These are phyloP conservation scores for Sebastes vulpes DNA, from an alignment of 2,797 vertebrate species.

Conservation along the genomic window DNA sequence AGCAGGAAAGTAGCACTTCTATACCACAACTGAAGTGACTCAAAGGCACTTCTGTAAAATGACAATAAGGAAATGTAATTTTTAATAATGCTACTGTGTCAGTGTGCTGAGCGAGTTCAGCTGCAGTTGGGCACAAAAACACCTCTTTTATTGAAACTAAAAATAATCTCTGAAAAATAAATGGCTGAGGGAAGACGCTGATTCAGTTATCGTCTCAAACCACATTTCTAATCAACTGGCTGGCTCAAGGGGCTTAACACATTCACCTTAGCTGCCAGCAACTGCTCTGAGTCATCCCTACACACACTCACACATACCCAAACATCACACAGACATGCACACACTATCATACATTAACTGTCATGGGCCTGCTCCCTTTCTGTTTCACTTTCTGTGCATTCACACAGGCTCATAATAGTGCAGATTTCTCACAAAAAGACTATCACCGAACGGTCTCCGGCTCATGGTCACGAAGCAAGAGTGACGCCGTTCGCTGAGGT, in stretches of 20 bases:
- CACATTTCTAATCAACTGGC: slow-evolving; percentile 67
- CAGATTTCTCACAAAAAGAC: slow-evolving; percentile 1
- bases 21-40: background rate
- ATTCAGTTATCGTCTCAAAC: slow-evolving; percentile 60
- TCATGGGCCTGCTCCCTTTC: background rate
- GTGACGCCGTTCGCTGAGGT: slow-evolving; percentile 6
- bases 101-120: background rate
- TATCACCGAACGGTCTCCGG: slow-evolving; percentile 28
- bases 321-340: background rate
- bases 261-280: slow-evolving; percentile 52
- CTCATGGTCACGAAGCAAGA: slow-evolving; percentile 9
- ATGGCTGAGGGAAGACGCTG: slow-evolving; percentile 24
- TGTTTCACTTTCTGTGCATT: background rate
- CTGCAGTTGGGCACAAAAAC: background rate
- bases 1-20: background rate
- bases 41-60: background rate
- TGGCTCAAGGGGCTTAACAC: slow-evolving; percentile 52
- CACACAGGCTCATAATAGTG: slow-evolving; percentile 20
- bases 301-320: slow-evolving; percentile 17
- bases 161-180: slow-evolving; percentile 32
- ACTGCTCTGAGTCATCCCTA: slow-evolving; percentile 53
- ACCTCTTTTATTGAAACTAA: slow-evolving; percentile 11
- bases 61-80: background rate
- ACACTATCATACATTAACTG: background rate
- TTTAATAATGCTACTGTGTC: background rate